These are phyloP conservation scores for Sula dactylatra DNA, from an alignment of 2,113 vertebrate genomes.

Conservation along the genomic window DNA sequence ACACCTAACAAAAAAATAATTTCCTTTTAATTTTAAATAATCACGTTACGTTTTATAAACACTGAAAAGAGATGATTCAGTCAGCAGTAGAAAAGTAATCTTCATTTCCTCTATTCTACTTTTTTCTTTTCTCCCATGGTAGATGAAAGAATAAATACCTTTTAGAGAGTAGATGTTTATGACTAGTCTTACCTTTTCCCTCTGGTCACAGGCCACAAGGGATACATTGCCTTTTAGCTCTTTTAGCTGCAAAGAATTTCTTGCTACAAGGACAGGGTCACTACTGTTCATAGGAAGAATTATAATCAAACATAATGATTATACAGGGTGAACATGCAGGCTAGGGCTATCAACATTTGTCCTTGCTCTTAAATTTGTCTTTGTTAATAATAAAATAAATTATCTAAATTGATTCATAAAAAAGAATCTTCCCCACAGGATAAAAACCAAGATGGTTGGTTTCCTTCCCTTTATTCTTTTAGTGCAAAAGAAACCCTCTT, in stretches of 20 bases:
- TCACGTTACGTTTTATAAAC: not conserved
- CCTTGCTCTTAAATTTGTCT: not conserved
- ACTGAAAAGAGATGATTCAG: not conserved
- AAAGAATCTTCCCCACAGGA: not conserved
- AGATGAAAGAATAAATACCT: not conserved
- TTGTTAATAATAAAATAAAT: constrained; percentile 19
- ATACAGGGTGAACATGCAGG: not conserved
- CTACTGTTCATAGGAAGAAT: not conserved
- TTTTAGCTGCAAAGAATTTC: not conserved
- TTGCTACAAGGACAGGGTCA: not conserved
- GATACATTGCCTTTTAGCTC: not conserved
- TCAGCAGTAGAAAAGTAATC: not conserved
- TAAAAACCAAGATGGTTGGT: not conserved
- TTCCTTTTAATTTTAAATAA: not conserved
- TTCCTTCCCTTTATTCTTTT: constrained; percentile 21
- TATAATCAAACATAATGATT: not conserved
- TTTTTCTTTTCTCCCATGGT: not conserved
- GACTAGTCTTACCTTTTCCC: not conserved
- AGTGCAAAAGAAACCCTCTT: not conserved
- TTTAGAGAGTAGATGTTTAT: not conserved
- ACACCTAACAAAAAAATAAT: not conserved
- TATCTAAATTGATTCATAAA: constrained; percentile 16
- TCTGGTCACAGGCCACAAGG: not conserved
- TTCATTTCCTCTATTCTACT: not conserved
- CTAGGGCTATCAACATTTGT: not conserved